A percentile compares a stretch with the other conserved stretches of the same genome.
phyloP scores from a whole-genome alignment of 1,140 invertebrate genomes.

The Drosophila nannoptera region DNA sequence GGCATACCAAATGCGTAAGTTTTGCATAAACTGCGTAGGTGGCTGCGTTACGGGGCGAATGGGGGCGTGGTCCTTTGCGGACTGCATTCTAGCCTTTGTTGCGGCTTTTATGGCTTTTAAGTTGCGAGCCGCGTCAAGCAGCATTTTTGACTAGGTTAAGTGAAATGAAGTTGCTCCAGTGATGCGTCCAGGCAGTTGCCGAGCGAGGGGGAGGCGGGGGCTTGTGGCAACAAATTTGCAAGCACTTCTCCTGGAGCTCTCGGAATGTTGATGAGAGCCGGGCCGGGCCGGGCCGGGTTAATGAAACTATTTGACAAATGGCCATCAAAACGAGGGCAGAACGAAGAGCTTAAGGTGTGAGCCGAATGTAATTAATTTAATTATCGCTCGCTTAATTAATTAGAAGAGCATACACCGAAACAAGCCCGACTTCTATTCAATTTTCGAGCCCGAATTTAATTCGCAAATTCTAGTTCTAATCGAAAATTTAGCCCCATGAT shows the following conservation, averaged over 20 bases:
- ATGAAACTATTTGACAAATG: conserved; percentile 7
- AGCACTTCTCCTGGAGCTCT: not conserved
- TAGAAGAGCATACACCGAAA: too few relatives aligned
- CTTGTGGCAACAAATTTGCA: conserved; percentile 4
- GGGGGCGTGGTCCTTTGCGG: not conserved
- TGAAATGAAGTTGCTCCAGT: conserved; percentile 33
- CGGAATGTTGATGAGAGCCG: conserved; percentile 4
- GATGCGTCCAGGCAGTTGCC: too few relatives aligned
- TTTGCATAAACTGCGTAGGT: conserved; percentile 67
- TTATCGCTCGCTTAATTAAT: not conserved
- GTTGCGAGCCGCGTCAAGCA: conserved; percentile 48
- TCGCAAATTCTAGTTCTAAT: too few relatives aligned
- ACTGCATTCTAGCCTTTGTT: conserved; percentile 48
- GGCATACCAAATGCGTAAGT: conserved; percentile 66
- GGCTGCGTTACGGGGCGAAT: conserved; percentile 5
- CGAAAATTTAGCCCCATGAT: too few relatives aligned
- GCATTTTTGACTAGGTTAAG: conserved; percentile 38
- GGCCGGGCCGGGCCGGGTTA: too few relatives aligned
- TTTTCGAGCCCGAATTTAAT: too few relatives aligned
- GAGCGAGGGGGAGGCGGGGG: not conserved
- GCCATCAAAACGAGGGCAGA: not conserved
- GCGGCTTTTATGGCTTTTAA: conserved; percentile 53
- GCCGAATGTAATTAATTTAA: not conserved
- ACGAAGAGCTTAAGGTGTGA: not conserved
- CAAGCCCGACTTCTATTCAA: too few relatives aligned